phyloP scores from a whole-genome alignment of 2,888 invertebrate genomes.

The Prosopocoilus inquinatus region DNA sequence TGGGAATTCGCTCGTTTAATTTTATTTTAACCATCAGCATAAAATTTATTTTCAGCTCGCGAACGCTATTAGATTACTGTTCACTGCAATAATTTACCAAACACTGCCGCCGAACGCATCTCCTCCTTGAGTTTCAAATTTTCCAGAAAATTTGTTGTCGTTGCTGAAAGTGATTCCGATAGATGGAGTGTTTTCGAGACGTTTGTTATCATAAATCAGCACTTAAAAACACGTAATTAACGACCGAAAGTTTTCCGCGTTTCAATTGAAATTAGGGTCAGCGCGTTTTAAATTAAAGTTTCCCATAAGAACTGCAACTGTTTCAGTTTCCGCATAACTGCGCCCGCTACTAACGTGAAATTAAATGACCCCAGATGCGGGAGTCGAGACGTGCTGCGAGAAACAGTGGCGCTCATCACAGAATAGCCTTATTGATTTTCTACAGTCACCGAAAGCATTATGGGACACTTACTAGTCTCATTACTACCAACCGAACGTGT shows the following conservation, averaged over 20 bases:
- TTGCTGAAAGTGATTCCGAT: too few species aligned
- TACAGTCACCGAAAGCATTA: constrained; percentile 14
- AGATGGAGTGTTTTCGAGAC: too few species aligned
- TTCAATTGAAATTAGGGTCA: neutral
- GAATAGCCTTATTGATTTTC: constrained; percentile 18
- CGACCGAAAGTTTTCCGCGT: neutral
- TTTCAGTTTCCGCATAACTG: neutral
- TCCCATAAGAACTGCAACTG: neutral
- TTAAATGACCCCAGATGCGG: constrained; percentile 25
- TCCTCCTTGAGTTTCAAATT: too few species aligned
- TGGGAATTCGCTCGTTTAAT: neutral
- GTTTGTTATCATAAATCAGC: too few species aligned
- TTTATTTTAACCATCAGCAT: neutral
- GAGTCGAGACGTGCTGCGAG: neutral
- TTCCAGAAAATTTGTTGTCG: too few species aligned
- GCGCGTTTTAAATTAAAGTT: neutral
- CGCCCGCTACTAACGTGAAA: constrained; percentile 21
- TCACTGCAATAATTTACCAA: too few species aligned
- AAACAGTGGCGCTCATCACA: constrained; percentile 1
- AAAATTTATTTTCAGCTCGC: neutral
- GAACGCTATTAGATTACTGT: neutral
- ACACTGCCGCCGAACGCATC: too few species aligned
- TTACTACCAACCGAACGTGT: constrained; percentile 16
- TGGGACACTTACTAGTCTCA: constrained; percentile 17
- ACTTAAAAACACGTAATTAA: too few species aligned